Evolutionary conservation across 2,888 invertebrate genomes (phyloP), one percentile per base, ranked within the genome.

Genomic region (Fragum whitleyi): DNA sequence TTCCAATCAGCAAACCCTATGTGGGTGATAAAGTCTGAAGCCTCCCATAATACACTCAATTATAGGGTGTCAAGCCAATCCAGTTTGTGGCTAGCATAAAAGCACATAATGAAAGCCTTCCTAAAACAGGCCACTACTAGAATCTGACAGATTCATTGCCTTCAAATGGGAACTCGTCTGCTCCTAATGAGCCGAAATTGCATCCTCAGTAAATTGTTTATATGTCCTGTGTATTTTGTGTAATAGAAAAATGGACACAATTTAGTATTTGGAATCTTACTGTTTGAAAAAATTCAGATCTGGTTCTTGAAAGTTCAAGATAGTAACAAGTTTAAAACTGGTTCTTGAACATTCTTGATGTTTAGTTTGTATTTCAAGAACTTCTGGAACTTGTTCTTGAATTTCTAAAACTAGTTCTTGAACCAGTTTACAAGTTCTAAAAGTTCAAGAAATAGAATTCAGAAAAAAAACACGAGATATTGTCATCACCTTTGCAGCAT

Each of bases 71-170:
- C 65, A 65, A 39, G 23, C 11, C 42, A 39, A 42, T 65, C 65
- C 65, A 65, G 65, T 65, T 32, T 62, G 62, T 32, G 36, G 62
- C 32, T 36, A 62, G 36, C 36, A 29, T 62, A 62, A 62, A 62
- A 62, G 62, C 32, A 62, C 62, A 62, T 62, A 62, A 62, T 62
- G 62, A 62, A 62, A 32, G 62, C 62, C 62, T 62, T 62, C 36
- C 62, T 5, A 29, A 36, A 36, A 62, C 36, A 36, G 62, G 19
- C 62, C 65, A 42, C 65, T 42, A 65, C 65, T 14, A 65, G 26
- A 65, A 65, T 11, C 42, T 65, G 65, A 65, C 42, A 65, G 65
- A 36, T 65, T 65, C 42, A 65, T 65, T 42, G 65, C 21, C 21
- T 36, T 42, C 23, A 26, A 65, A 42, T 65, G 42, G 42, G 65